These are phyloP conservation scores for Drosophila insularis DNA, from an alignment of 1,140 invertebrate species.

Conservation along the genomic window DNA sequence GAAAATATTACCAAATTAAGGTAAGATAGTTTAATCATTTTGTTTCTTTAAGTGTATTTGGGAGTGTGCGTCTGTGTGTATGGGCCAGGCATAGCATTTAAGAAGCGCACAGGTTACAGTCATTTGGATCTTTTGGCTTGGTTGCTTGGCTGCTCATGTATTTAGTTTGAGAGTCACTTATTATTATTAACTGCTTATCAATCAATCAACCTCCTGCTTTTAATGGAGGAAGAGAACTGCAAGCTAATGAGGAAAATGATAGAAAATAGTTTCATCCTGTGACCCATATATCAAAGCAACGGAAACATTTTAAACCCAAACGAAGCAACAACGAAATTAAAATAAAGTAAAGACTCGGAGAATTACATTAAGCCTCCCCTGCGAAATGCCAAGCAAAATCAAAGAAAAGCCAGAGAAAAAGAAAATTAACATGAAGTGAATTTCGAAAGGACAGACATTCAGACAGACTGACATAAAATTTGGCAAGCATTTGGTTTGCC, in stretches of 20 bases:
- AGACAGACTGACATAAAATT: constrained; percentile 51
- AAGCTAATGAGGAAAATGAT: neutral
- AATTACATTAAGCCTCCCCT: constrained; percentile 44
- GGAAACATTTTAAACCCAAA: constrained; percentile 8
- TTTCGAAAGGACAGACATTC: constrained; percentile 49
- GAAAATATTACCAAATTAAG: too few species aligned
- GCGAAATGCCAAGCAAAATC: constrained; percentile 59
- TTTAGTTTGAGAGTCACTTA: constrained; percentile 36
- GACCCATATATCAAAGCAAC: constrained; percentile 50
- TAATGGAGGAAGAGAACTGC: constrained; percentile 2
- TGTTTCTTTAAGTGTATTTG: neutral
- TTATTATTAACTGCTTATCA: constrained; percentile 63
- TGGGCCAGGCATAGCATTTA: constrained; percentile 64
- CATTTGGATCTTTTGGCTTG: constrained; percentile 5
- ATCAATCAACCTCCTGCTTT: too few species aligned
- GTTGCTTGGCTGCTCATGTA: constrained; percentile 11
- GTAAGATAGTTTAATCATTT: neutral
- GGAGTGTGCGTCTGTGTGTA: constrained; percentile 37
- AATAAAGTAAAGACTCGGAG: constrained; percentile 26
- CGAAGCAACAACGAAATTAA: neutral
- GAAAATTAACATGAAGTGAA: constrained; percentile 77
- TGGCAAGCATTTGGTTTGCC: constrained; percentile 58
- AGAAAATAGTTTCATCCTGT: neutral
- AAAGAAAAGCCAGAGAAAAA: constrained; percentile 51
- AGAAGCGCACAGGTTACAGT: constrained; percentile 44